phyloP scores from a whole-genome alignment of 1,140 invertebrate species.

The Aphelenchoides fujianensis region DNA sequence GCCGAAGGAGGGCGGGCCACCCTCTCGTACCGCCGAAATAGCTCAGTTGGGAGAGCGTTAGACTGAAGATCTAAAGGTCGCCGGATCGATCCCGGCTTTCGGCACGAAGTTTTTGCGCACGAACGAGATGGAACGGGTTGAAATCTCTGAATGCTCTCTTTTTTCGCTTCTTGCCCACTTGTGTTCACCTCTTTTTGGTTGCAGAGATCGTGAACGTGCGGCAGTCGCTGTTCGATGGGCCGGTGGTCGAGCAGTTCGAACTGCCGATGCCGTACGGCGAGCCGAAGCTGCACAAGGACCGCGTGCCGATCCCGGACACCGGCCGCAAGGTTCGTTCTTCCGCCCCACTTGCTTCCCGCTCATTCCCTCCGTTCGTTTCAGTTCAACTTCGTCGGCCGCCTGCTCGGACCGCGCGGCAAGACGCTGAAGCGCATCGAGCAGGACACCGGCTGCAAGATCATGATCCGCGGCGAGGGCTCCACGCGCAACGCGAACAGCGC shows the following conservation, averaged over 20 bases:
- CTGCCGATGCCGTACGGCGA: conserved; percentile 83
- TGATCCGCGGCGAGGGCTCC: conserved; percentile 97
- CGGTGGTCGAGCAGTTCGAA: conserved; percentile 84
- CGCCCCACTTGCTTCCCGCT: not conserved
- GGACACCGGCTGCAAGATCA: conserved; percentile 99
- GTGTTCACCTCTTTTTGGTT: no score
- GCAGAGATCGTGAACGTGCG: conserved; percentile 97
- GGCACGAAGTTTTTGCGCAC: no score
- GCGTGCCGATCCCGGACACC: conserved; percentile 98
- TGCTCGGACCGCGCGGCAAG: conserved; percentile 97
- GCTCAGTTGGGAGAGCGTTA: conserved; percentile 63
- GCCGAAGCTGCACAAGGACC: conserved; percentile 87
- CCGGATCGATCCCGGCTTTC: conserved; percentile 54
- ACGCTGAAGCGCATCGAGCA: conserved; percentile 98
- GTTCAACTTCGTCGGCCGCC: conserved; percentile 99
- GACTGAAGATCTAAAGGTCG: conserved; percentile 61
- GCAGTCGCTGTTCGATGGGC: conserved; percentile 93
- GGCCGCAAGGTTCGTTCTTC: conserved; percentile 89
- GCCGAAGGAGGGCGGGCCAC: no score
- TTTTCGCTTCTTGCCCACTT: no score
- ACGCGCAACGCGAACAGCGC: no score
- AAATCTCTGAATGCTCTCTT: no score
- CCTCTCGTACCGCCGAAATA: no score
- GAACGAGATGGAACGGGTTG: no score
- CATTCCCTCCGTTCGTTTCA: conserved; percentile 71